phyloP scores from a whole-genome alignment of 37 sponge, comb jelly and placozoan genomes.

The Hormiphora californensis region DNA sequence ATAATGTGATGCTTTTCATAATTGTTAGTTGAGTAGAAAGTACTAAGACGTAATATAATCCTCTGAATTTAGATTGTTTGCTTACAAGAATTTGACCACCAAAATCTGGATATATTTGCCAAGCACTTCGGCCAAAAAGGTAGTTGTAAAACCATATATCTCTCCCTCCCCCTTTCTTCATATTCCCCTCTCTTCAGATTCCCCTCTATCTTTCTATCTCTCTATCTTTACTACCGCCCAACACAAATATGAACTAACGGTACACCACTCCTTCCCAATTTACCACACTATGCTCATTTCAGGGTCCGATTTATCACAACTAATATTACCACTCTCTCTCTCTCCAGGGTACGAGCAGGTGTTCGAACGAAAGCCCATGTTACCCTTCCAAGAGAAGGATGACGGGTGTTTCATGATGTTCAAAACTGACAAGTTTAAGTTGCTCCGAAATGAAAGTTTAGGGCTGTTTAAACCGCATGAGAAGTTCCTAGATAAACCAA shows the following conservation, averaged over 20 bases:
- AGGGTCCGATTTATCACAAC: neutral
- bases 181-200: no score
- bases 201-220: no score
- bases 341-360: neutral
- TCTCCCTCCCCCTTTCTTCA: no score
- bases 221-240: no score
- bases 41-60: no score
- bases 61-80: constrained; percentile 45
- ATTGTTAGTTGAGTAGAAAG: no score
- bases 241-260: neutral
- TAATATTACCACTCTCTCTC: neutral
- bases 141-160: neutral
- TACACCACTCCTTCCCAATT: neutral
- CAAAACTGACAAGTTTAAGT: neutral
- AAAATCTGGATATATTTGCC: neutral
- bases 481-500: neutral
- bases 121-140: constrained; percentile 27
- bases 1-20: no score
- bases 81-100: constrained; percentile 46
- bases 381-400: constrained; percentile 46
- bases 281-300: neutral
- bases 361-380: neutral
- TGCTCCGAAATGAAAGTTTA: neutral
- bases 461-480: neutral
- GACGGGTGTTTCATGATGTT: constrained; percentile 48